Evolutionary conservation across 2,113 vertebrate species (phyloP).

Genomic region (Oncorhynchus masou): DNA sequence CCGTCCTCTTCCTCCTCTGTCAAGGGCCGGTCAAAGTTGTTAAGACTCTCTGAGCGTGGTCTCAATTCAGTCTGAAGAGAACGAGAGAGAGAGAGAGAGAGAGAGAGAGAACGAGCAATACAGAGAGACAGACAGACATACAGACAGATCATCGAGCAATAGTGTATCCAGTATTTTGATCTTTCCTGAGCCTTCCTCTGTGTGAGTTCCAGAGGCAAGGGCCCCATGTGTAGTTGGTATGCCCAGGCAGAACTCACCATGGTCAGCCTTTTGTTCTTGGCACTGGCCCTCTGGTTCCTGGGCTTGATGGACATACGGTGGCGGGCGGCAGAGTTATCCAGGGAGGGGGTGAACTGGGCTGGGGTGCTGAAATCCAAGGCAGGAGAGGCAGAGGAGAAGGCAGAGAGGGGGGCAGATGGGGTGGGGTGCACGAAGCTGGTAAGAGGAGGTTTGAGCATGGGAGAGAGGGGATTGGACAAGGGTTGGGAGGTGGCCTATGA

Average conservation of each 20-base stretch:
- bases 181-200: background rate
- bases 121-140: no score
- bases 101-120: no score
- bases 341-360: constrained; percentile 75
- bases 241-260: constrained; percentile 65
- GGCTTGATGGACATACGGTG: constrained; percentile 93
- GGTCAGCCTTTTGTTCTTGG: constrained; percentile 73
- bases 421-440: constrained; percentile 37
- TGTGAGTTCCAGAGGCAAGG: background rate
- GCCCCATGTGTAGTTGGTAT: background rate
- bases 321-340: constrained; percentile 92
- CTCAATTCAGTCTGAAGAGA: constrained; percentile 37
- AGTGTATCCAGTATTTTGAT: background rate
- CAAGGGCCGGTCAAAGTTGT: constrained; percentile 63
- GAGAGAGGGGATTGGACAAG: constrained; percentile 62
- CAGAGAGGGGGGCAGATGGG: constrained; percentile 50
- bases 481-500: constrained; percentile 67
- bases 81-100: background rate
- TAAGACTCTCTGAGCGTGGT: constrained; percentile 66
- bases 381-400: constrained; percentile 45
- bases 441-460: constrained; percentile 52
- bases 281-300: constrained; percentile 84
- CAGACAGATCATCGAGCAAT: background rate
- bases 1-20: constrained; percentile 63
- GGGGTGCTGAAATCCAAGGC: constrained; percentile 79